Conservation (phyloP, 2,113 vertebrate species). For the Casuarius casuarius region DNA sequence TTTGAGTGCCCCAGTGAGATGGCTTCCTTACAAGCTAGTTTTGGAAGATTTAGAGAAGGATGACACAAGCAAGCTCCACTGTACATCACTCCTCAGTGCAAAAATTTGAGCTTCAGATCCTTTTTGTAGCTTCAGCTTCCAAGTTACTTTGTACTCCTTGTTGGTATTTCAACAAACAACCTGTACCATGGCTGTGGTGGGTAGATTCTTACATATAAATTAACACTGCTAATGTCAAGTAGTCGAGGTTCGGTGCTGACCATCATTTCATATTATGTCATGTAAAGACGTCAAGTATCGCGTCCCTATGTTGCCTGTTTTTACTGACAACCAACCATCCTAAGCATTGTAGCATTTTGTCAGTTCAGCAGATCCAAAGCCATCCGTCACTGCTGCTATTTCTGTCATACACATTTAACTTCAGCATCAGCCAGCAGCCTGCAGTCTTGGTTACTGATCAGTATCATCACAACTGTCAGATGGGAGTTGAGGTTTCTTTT, state of each 20-base stretch:
- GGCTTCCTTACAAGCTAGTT: background rate
- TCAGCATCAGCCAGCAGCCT: slow-evolving; percentile 72
- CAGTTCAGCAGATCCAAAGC: slow-evolving; percentile 67
- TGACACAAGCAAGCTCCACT: background rate
- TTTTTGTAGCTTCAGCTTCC: background rate
- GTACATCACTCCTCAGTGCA: background rate
- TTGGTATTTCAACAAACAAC: slow-evolving; percentile 53
- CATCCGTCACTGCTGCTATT: slow-evolving; percentile 77
- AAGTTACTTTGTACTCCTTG: background rate
- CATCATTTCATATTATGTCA: slow-evolving; percentile 75
- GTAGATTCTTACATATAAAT: slow-evolving; percentile 67
- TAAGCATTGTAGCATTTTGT: slow-evolving; percentile 72
- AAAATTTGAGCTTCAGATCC: background rate
- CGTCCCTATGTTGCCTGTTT: slow-evolving; percentile 73
- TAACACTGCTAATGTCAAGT: slow-evolving; percentile 68
- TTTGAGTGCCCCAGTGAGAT: background rate
- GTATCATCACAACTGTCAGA: slow-evolving; percentile 53
- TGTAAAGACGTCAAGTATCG: slow-evolving; percentile 69
- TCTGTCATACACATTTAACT: slow-evolving; percentile 78
- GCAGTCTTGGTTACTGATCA: slow-evolving; percentile 70
- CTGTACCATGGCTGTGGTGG: slow-evolving; percentile 42
- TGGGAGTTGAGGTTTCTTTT: background rate
- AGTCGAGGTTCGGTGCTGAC: slow-evolving; percentile 75
- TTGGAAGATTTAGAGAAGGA: background rate
- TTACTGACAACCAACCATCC: slow-evolving; percentile 74